Base-by-base conservation (phyloP, 2,888 invertebrate genomes). In the Desoria tigrina region DNA sequence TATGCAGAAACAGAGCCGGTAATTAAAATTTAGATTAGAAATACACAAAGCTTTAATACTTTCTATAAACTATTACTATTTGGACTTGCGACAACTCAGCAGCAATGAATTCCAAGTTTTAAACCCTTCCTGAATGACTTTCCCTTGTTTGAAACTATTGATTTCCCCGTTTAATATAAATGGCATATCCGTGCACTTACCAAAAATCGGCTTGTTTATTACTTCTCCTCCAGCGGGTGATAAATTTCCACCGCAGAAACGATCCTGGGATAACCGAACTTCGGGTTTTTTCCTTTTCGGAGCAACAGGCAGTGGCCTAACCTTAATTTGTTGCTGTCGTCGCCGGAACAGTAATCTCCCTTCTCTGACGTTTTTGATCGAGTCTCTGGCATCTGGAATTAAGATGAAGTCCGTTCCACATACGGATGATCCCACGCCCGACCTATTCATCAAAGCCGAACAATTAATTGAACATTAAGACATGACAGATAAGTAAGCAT, bases 231-330 rank as follows among this genome's bases (percentile, higher is more conserved):
- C 70, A 9, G 7, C 11, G 0, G 75, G 73, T 24, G 75, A 69
- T 7, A 76, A 60, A n/a, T 59, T 56, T n/a, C 71, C 69, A 9
- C 75, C 76, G 60, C 75, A 76, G 54, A 69, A 76, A 9, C 75
- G 64, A 59, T 76, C 76, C 2, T 28, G 63, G 7, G 69, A 68
- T 6, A 57, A 21, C 9, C 51, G 42, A 18, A 73, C 62, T 42
- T 57, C 61, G 1, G 57, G 42, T 42, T 63, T 66, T 51, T 63
- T 67, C 42, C 56, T 67, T 27, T 6, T n/a, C 16, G 37, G 7
- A 27, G 58, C 58, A 39, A 37, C 56, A 14, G 58, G 63, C 18
- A 51, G 26, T 42, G 68, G 56, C 6, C 54, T 62, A 4, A 67
- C 63, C 9, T 14, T 26, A 2, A 55, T 39, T 4, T 61, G 64